Evolutionary conservation across 2,113 vertebrate genomes (phyloP).

Genomic region (Crypturellus undulatus): DNA sequence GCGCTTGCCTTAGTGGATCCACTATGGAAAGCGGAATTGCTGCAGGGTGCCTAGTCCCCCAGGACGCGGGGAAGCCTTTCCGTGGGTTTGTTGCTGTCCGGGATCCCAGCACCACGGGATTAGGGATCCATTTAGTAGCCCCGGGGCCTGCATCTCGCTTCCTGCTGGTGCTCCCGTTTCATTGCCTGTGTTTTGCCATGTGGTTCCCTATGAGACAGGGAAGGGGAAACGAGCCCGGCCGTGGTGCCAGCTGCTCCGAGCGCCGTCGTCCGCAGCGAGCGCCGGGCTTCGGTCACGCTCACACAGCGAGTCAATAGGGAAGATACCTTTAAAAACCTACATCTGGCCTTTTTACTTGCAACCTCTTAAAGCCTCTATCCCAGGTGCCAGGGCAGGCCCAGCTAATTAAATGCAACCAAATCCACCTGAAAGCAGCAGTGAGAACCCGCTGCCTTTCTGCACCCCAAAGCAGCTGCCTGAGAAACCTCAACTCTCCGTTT

Average conservation of each 20-base stretch:
- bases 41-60: background rate
- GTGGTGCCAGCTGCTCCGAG: too few species aligned
- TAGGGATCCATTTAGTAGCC: background rate
- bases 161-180: background rate
- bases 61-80: background rate
- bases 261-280: too few species aligned
- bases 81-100: background rate
- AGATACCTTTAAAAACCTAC: background rate
- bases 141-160: background rate
- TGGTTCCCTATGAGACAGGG: background rate
- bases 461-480: background rate
- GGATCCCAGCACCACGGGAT: background rate
- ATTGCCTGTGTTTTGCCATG: background rate
- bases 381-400: background rate
- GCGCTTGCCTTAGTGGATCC: fast-evolving
- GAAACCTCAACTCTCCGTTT: background rate
- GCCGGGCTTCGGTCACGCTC: too few species aligned
- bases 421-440: background rate
- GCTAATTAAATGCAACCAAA: background rate
- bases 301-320: background rate
- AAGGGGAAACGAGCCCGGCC: background rate
- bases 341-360: background rate
- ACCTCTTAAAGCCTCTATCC: background rate
- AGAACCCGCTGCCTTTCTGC: background rate
- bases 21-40: background rate